Evolutionary conservation across 2,113 vertebrate species (phyloP).

Genomic region (Ceratotherium simum): DNA sequence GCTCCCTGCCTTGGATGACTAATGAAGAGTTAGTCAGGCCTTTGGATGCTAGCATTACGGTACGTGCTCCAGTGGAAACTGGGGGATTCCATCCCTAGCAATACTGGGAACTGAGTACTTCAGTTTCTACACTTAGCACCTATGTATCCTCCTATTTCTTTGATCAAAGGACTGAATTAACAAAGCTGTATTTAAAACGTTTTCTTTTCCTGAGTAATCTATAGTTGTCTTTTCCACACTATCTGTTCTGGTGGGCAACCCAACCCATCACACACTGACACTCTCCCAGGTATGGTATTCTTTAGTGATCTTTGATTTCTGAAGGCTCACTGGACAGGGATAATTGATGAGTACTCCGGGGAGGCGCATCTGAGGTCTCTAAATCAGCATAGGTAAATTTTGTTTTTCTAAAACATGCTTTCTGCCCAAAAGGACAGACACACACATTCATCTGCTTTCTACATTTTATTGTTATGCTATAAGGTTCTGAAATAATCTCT

Average conservation of each 20-base stretch:
- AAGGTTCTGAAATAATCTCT: slow-evolving; percentile 52
- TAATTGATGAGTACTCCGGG: background rate
- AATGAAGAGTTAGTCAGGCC: background rate
- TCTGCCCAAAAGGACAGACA: slow-evolving; percentile 8
- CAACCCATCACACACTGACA: accelerated
- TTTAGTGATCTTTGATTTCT: background rate
- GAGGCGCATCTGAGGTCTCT: background rate
- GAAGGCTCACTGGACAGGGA: background rate
- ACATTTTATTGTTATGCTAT: slow-evolving; percentile 34
- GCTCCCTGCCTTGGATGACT: background rate
- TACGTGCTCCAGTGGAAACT: background rate
- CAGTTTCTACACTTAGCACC: background rate
- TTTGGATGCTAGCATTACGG: background rate
- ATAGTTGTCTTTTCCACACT: background rate
- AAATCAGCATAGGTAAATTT: background rate
- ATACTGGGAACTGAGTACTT: background rate
- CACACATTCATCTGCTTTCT: slow-evolving; percentile 19
- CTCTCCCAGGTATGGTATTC: background rate
- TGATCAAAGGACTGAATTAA: background rate
- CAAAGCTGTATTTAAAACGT: background rate
- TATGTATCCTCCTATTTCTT: background rate
- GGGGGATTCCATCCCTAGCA: background rate
- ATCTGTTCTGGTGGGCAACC: background rate
- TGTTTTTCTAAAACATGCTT: slow-evolving; percentile 46
- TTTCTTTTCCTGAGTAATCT: background rate